phyloP scores from a whole-genome alignment of 1,140 invertebrate species.

The Calliopsis andreniformis region DNA sequence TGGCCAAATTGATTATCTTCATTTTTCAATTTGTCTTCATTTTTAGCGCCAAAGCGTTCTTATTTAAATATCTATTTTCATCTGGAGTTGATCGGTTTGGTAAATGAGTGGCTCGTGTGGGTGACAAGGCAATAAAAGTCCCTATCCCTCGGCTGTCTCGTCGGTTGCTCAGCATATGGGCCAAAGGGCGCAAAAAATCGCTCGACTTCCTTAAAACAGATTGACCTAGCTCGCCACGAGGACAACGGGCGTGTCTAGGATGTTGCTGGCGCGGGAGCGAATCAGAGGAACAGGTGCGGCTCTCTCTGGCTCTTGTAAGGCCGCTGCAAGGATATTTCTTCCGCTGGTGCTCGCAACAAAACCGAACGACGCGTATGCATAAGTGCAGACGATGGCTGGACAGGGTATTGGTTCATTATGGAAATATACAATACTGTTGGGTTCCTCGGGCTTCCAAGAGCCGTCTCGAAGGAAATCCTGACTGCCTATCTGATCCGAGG shows the following conservation, averaged over 20 bases:
- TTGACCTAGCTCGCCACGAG: neutral
- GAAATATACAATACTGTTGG: no score
- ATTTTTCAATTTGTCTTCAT: no score
- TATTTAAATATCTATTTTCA: no score
- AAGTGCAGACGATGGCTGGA: neutral
- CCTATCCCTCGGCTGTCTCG: neutral
- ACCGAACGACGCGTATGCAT: neutral
- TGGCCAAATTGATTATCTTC: no score
- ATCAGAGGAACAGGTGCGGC: constrained; percentile 56
- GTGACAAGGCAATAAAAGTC: no score
- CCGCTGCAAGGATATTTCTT: constrained; percentile 18
- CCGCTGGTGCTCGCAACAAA: neutral
- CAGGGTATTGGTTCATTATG: no score
- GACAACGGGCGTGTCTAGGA: constrained; percentile 51
- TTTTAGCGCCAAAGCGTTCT: no score
- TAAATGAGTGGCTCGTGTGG: no score
- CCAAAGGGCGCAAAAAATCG: constrained; percentile 16
- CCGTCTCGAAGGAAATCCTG: no score
- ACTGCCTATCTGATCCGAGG: constrained; percentile 14
- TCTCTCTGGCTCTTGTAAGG: constrained; percentile 10
- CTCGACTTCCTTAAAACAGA: constrained; percentile 44
- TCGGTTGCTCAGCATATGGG: constrained; percentile 54
- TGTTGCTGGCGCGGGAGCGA: constrained; percentile 43
- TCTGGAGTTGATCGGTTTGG: no score
- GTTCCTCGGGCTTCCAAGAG: no score